A percentile compares a stretch with the other conserved stretches of the same genome.
Evolutionary conservation across 1,140 invertebrate species (phyloP).

Genomic region (Zaprionus vittiger): DNA sequence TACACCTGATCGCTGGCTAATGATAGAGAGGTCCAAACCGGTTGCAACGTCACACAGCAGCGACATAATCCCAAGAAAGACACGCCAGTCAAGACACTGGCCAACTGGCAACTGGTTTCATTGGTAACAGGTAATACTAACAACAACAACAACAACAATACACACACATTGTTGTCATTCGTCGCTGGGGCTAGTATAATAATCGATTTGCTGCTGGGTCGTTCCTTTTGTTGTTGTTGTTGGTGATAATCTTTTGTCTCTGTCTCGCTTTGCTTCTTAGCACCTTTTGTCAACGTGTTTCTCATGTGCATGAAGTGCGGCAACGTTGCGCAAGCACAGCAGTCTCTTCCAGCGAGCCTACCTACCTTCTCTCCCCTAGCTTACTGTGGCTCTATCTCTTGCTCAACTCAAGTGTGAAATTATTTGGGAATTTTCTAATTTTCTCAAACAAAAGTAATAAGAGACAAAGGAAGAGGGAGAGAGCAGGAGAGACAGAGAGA

Average conservation of each 20-base stretch:
- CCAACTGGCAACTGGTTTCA: slow-evolving; percentile 56
- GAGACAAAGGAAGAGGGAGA: not conserved
- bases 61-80: slow-evolving; percentile 30
- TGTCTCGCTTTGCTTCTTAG: slow-evolving; percentile 55
- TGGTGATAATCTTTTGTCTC: slow-evolving; percentile 70
- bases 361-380: not conserved
- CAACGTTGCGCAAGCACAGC: slow-evolving; percentile 48
- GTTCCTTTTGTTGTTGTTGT: slow-evolving; percentile 13
- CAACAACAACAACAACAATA: slow-evolving; percentile 14
- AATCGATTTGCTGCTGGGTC: slow-evolving; percentile 70
- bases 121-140: slow-evolving; percentile 46
- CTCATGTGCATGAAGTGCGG: slow-evolving; percentile 51
- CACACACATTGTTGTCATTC: slow-evolving; percentile 10
- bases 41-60: slow-evolving; percentile 64
- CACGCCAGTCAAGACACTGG: not conserved
- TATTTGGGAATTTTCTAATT: slow-evolving; percentile 80
- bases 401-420: slow-evolving; percentile 74
- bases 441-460: slow-evolving; percentile 58
- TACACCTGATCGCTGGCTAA: slow-evolving; percentile 69
- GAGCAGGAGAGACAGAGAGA: not conserved
- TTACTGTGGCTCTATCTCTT: not conserved
- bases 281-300: slow-evolving; percentile 72
- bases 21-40: slow-evolving; percentile 65
- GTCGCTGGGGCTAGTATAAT: slow-evolving; percentile 63
- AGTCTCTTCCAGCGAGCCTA: slow-evolving; percentile 18